Percentiles rank a stretch among this genome's conserved stretches.
Evolutionary conservation across 2,797 vertebrate genomes (phyloP).

Genomic region (Nothura maculosa): DNA sequence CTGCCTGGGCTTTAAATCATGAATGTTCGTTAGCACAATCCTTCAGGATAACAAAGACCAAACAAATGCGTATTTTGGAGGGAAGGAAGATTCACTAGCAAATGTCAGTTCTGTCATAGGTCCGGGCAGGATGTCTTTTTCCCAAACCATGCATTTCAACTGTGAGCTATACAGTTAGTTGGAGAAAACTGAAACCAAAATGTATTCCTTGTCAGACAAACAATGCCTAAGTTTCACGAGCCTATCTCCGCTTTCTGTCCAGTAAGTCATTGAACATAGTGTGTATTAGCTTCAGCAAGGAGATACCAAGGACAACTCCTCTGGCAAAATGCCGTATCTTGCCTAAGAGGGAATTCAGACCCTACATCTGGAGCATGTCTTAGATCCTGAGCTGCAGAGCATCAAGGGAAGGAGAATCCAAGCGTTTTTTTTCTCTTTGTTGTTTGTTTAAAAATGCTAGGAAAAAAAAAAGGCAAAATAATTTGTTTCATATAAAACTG

Average conservation of each 20-base stretch:
- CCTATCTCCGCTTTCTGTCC: neutral
- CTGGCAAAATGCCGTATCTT: neutral
- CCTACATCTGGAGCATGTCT: neutral
- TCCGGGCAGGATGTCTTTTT: neutral
- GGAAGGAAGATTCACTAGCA: neutral
- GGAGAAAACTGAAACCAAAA: neutral
- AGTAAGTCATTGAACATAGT: neutral
- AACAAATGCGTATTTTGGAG: neutral
- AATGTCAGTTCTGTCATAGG: neutral
- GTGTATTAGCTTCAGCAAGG: neutral
- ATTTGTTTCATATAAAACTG: neutral
- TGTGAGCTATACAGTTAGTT: neutral
- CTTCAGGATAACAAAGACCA: neutral
- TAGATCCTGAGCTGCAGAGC: neutral
- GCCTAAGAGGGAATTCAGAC: neutral
- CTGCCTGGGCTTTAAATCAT: neutral
- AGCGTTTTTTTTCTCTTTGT: neutral
- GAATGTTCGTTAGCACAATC: neutral
- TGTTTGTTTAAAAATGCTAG: neutral
- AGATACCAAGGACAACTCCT: neutral
- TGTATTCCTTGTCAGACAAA: neutral
- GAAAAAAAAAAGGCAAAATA: neutral
- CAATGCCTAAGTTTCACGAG: neutral
- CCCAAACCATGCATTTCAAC: neutral
- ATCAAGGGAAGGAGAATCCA: fast-evolving